Base-by-base conservation (phyloP, 2,797 vertebrate genomes). In the Syngnathus acus region DNA sequence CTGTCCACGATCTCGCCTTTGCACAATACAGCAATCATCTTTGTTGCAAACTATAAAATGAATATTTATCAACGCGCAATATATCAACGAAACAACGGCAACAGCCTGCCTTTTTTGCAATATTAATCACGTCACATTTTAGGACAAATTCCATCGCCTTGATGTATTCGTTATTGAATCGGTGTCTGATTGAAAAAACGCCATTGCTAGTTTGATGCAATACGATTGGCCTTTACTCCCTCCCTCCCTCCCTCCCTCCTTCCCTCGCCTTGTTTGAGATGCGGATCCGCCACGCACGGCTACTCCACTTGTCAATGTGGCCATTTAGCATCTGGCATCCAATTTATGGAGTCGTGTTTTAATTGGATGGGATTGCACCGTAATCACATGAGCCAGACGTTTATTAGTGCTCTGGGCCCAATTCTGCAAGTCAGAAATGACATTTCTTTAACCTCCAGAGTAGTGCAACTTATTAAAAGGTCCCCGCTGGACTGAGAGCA, bases 331-430 rank as follows among this genome's bases (percentile, higher is more conserved):
- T 79, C 47, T 67, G 47, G 63, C 62, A 21, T 65, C 51, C 54
- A 60, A 51, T 75, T 74, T 67, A 51, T 37, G 19, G 32, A 63
- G 45, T 65, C 64, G 43, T 62, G 40, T 78, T 74, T 74, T 78
- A 76, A 79, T 74, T 70, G 68, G 63, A 6, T 68, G 37, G 74
- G 75, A 76, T 23, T 65, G 63, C 62, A 4, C 14, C 9, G 23
- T 74, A 78, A 80, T 88, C 70, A 72, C 72, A 81, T 65, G 38
- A 65, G 45, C 43, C 62, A 61, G 64, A 62, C 65, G 23, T 68
- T 67, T 69, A 72, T 78, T 72, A 60, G 68, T 32, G 43, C 69
- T 32, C 3, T 42, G 53, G 65, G 42, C 42, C 50, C 71, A 63
- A 74, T 26, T 76, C 71, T 78, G 59, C 67, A 55, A 71, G 70